A percentile compares a stretch with the other conserved stretches of the same genome.
These are phyloP conservation scores for Cervus canadensis DNA, from an alignment of 2,113 vertebrate species.

Conservation along the genomic window DNA sequence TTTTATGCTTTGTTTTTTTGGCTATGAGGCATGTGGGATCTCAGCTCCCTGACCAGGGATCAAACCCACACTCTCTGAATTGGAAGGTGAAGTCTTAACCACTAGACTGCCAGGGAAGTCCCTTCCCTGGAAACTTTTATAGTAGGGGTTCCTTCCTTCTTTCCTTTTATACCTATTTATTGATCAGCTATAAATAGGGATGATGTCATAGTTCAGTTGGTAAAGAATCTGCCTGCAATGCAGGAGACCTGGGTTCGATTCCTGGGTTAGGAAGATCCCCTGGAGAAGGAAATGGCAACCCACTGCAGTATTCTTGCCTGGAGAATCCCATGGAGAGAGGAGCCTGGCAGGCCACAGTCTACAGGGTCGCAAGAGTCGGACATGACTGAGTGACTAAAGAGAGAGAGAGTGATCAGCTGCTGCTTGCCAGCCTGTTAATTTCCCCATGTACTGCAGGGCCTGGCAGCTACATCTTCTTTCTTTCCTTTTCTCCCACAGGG, in stretches of 20 bases:
- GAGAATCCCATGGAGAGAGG: neutral
- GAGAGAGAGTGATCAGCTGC: neutral
- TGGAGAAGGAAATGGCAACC: neutral
- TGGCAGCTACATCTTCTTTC: neutral
- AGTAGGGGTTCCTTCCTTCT: neutral
- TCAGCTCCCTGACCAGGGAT: neutral
- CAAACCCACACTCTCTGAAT: neutral
- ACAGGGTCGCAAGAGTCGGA: accelerated
- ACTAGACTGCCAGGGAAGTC: neutral
- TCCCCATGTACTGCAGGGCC: neutral
- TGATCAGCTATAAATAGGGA: neutral
- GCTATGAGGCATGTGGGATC: neutral
- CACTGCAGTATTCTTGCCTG: neutral
- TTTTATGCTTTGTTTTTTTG: neutral
- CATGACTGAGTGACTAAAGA: neutral
- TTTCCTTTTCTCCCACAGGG: neutral
- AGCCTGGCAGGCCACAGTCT: neutral
- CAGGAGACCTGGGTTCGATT: neutral
- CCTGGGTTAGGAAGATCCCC: neutral
- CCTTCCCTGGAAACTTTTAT: neutral
- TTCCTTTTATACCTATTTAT: neutral
- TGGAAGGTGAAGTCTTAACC: neutral
- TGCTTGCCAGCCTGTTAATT: neutral
- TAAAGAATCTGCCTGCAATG: neutral
- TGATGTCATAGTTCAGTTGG: neutral